Conservation (phyloP, 2,888 invertebrate species). For the Allygus modestus region DNA sequence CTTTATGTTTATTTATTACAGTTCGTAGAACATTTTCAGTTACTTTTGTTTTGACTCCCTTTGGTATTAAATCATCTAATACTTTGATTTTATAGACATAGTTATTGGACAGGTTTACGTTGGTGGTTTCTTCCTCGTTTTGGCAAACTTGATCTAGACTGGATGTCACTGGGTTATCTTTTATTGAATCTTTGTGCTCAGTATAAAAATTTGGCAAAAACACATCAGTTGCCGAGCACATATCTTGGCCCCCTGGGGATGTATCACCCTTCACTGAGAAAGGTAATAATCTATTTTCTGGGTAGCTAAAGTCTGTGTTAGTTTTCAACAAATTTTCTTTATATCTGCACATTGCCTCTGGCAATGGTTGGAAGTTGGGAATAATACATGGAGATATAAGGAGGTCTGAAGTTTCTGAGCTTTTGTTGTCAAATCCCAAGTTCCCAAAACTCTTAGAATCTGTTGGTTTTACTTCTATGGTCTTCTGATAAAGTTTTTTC, state of each 20-base stretch:
- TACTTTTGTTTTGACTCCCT: not conserved
- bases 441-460: not conserved
- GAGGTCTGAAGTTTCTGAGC: not conserved
- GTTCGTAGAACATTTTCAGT: slow-evolving; percentile 6
- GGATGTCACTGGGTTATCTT: not conserved
- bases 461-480: not conserved
- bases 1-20: not conserved
- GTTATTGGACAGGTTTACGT: not conserved
- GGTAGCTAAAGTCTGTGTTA: not conserved
- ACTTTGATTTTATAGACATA: not conserved
- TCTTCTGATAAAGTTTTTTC: not conserved
- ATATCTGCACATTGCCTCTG: not conserved
- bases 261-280: not conserved
- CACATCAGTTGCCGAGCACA: not conserved
- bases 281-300: not conserved
- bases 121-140: not conserved
- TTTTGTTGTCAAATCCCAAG: not conserved
- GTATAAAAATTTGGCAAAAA: slow-evolving; percentile 20
- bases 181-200: not conserved
- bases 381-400: not conserved
- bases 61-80: slow-evolving; percentile 22
- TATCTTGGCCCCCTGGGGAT: not conserved
- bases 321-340: not conserved
- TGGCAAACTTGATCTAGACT: not conserved
- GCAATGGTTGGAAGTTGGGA: not conserved